Evolutionary conservation across 1,140 invertebrate species (phyloP), one percentile per base, ranked within the genome.

Genomic region (Saxidomus purpurata): DNA sequence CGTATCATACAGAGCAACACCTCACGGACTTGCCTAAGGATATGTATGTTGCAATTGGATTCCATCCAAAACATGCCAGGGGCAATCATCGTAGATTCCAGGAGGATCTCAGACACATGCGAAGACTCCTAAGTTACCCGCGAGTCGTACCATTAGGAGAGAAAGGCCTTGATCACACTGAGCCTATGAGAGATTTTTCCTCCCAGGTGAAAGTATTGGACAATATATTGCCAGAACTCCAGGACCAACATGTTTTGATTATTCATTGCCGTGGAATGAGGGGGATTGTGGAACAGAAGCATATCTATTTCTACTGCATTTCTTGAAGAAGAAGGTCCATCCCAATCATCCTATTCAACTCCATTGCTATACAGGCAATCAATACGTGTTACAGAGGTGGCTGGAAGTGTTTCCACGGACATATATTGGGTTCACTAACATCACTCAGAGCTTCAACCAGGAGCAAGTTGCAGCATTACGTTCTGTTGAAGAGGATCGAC

Each of bases 251-350:
- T 63, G 31, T 67, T 9, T 25, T 80, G 49, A 40, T 87, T 25
- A 13, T 87, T 2, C 76, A 77, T 15, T 87, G 85, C 52, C n/a
- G 71, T 34, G 71, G 85, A 15, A 87, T 79, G 47, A 15, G 25
- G 9, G 84, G 71, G 84, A 86, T 63, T 36, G 28, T 59, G 84
- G 47, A 15, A 76, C 84, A 40, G 69, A 86, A 59, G 69, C 84
- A 2, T 86, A 34, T 36, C 36, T 86, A 25, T 28, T 52, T 13
- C 84, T 86, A 1, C 40, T 84, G 6, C 55, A 69, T 52, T 34
- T 47, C 15, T 19, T 76, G 25, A 76, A 59, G 31, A 31, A 40
- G 25, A 4, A 25, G 22, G 22, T 86, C 8, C 25, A 6, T 0
- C 1, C 28, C 4, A 59, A 49, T 47, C 43, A 74, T 19, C 19